phyloP scores from a whole-genome alignment of 2,888 invertebrate genomes.

The Agrotis segetum region DNA sequence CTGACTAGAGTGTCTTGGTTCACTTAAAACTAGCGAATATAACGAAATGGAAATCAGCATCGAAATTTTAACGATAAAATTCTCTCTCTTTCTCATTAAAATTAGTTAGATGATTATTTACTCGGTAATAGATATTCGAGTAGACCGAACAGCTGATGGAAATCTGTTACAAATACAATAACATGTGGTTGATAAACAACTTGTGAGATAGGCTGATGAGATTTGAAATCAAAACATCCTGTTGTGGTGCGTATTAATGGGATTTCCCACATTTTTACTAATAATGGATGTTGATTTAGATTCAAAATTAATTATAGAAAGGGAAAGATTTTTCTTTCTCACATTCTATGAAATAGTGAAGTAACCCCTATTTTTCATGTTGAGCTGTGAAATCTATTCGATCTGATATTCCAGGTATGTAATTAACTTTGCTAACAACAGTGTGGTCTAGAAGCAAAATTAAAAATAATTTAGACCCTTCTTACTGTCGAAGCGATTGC shows the following conservation, averaged over 20 bases:
- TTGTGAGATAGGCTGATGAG: not conserved
- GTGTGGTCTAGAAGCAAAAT: not conserved
- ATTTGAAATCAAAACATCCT: slow-evolving; percentile 5
- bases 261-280: not conserved
- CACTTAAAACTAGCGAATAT: not conserved
- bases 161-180: not conserved
- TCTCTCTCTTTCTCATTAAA: slow-evolving; percentile 38
- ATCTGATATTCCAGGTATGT: not conserved
- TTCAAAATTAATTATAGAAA: not conserved
- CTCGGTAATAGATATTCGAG: slow-evolving; percentile 14
- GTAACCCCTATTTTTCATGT: not conserved
- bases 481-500: not conserved
- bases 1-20: not conserved
- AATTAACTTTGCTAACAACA: not conserved
- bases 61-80: slow-evolving; percentile 6
- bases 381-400: not conserved
- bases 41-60: slow-evolving; percentile 14
- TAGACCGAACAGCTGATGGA: slow-evolving; percentile 5
- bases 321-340: too few relatives aligned
- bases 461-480: too few relatives aligned
- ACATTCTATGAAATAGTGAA: not conserved
- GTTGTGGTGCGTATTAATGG: not conserved
- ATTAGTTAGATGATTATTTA: slow-evolving; percentile 26
- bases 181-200: not conserved
- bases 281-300: not conserved